Evolutionary conservation across 2,113 vertebrate species (phyloP).

Genomic region (Uropsilus gracilis): DNA sequence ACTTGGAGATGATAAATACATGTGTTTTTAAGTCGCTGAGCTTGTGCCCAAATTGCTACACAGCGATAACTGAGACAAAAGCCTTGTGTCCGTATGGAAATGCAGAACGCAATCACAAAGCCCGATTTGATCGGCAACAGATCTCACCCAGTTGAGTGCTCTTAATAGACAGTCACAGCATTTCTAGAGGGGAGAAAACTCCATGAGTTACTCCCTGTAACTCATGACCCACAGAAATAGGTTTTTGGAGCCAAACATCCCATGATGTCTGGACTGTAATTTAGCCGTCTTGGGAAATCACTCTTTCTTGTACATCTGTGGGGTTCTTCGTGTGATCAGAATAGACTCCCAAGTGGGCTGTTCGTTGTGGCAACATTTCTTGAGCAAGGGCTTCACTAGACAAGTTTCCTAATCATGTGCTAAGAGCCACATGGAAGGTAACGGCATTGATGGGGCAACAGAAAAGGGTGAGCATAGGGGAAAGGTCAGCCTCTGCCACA

Average conservation of each 20-base stretch:
- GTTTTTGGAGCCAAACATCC: not conserved
- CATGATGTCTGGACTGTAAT: not conserved
- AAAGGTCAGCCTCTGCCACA: not conserved
- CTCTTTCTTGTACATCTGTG: not conserved
- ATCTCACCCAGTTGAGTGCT: not conserved
- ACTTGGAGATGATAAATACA: not conserved
- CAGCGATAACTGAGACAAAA: not conserved
- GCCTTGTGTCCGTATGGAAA: not conserved
- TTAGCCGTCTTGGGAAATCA: not conserved
- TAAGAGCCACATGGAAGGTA: not conserved
- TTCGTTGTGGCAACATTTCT: not conserved
- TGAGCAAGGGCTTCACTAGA: not conserved
- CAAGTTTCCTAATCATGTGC: not conserved
- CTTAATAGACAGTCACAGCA: not conserved
- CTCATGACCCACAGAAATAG: not conserved
- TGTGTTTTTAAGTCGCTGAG: not conserved
- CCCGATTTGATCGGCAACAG: not conserved
- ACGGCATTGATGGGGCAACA: not conserved
- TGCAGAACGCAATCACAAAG: not conserved
- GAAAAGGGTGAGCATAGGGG: not conserved
- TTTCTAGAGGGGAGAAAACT: not conserved
- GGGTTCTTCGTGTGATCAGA: not conserved
- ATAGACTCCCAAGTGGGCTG: not conserved
- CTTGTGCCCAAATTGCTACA: not conserved
- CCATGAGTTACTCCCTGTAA: fast-evolving